Evolutionary conservation across 1,140 invertebrate genomes (phyloP), one percentile per base, ranked within the genome.

Genomic region (Heliothis virescens): DNA sequence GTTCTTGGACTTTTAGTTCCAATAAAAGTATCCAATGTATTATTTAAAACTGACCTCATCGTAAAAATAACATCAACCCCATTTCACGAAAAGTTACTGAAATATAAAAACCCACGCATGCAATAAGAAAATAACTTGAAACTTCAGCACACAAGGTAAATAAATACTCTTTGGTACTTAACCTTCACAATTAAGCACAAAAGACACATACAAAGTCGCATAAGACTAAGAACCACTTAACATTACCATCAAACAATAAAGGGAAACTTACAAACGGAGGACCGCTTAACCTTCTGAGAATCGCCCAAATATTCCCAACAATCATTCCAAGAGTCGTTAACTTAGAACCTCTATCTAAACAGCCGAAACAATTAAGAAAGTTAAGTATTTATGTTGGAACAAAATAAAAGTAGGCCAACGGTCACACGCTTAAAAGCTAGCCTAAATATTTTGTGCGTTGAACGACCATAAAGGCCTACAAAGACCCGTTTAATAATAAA

Each of bases 401-500:
- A 69, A 16, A 69, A 41, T 16, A 72, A 72, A 72, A 72, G 26
- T 72, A 41, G 15, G 69, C 2, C 52, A 57, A 55, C n/a, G 48
- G 52, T 72, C 69, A 72, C 69, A 50, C 47, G 34, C 41, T 79
- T 77, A 82, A 81, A 72, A 73, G 74, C 74, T 34, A 65, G 69
- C 67, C 69, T 75, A 67, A 79, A 75, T 78, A 81, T 80, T 83
- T 76, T 79, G 69, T 67, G 26, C 78, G 79, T 76, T 81, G 81
- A 87, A 78, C 81, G 79, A 78, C 79, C 79, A 78, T 80, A 86
- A 87, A 83, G 86, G 84, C 86, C 82, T 82, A 67, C 76, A 81
- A 82, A 82, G 80, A 80, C 60, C 62, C 79, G 73, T 78, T 89
- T 84, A 85, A 87, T 87, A 89, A 89, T 89, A 88, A 88, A 88